Conservation (phyloP, 2,113 vertebrate genomes). For the Neopipo cinnamomea region DNA sequence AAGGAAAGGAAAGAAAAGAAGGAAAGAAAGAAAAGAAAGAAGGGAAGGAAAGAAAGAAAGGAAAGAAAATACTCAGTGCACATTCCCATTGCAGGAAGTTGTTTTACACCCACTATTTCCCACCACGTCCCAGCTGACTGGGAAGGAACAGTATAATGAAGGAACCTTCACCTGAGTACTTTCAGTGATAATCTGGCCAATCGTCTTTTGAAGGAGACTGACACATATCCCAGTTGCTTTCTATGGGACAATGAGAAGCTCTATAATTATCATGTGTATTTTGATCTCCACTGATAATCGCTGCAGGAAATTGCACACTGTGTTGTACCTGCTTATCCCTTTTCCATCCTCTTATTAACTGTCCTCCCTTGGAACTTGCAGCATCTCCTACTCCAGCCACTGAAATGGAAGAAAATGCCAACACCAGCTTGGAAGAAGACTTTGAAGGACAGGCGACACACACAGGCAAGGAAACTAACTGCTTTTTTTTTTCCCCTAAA, state of each 20-base stretch:
- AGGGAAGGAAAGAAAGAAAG: too few species aligned
- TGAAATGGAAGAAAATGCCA: conserved; percentile 74
- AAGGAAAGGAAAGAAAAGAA: too few species aligned
- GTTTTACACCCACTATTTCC: background rate
- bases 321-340: background rate
- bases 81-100: background rate
- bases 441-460: conserved; percentile 83
- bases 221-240: background rate
- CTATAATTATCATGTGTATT: background rate
- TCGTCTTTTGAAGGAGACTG: background rate
- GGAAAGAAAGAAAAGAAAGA: too few species aligned
- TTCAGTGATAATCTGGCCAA: background rate
- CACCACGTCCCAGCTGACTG: background rate
- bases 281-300: background rate
- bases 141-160: background rate
- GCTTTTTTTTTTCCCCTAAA: background rate
- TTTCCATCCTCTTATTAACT: background rate
- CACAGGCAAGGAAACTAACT: conserved; percentile 82
- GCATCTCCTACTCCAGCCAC: background rate
- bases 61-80: background rate
- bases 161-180: background rate
- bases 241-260: background rate
- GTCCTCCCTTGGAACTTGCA: conserved; percentile 18
- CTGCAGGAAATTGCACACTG: background rate
- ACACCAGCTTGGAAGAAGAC: conserved; percentile 80